Percentiles rank a stretch among this genome's conserved stretches.
Evolutionary conservation across 2,888 invertebrate genomes (phyloP).

Genomic region (Hypomecis punctinalis): DNA sequence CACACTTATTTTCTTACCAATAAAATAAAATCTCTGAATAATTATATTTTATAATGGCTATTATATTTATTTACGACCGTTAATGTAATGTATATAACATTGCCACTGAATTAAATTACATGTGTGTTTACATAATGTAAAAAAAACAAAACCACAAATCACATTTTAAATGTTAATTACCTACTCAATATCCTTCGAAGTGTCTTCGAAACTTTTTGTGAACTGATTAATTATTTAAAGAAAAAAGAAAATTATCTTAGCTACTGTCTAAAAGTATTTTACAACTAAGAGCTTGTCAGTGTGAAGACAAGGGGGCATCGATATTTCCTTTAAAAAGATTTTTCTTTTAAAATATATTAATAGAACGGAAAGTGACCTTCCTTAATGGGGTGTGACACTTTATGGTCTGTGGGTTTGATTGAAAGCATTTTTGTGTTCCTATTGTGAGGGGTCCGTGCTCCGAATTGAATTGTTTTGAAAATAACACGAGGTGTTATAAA

Average conservation of each 20-base stretch:
- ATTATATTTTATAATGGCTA: too few relatives aligned
- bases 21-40: too few relatives aligned
- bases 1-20: too few relatives aligned
- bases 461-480: conserved; percentile 19
- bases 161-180: not conserved
- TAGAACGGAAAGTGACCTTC: conserved; percentile 29
- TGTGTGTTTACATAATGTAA: too few relatives aligned
- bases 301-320: conserved; percentile 62
- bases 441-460: conserved; percentile 20
- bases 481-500: not conserved
- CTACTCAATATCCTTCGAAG: too few relatives aligned
- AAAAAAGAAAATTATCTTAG: not conserved
- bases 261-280: conserved; percentile 9
- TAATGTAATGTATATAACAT: too few relatives aligned
- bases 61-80: too few relatives aligned
- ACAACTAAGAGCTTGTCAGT: conserved; percentile 70
- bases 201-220: too few relatives aligned
- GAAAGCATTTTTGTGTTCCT: conserved; percentile 31
- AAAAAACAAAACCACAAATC: too few relatives aligned
- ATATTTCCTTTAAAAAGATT: conserved; percentile 58
- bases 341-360: conserved; percentile 33
- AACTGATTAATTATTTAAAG: not conserved
- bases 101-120: too few relatives aligned
- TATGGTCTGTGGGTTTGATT: conserved; percentile 25
- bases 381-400: conserved; percentile 25